Percentiles rank a stretch among this genome's conserved stretches.
Evolutionary conservation across 1,140 invertebrate genomes (phyloP).

Genomic region (Episyrphus balteatus): DNA sequence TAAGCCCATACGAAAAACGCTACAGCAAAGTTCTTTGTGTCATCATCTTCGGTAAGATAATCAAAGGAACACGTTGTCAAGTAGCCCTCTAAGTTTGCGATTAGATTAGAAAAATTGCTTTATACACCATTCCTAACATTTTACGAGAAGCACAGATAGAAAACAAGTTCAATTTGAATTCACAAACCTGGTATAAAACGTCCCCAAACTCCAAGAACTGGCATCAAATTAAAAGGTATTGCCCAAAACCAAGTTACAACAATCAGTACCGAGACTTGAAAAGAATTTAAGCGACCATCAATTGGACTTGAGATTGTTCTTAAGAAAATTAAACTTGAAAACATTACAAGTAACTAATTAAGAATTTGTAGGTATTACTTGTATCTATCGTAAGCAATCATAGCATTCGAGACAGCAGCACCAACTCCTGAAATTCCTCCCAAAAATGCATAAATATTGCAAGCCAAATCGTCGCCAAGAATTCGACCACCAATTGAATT

Average conservation of each 20-base stretch:
- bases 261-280: constrained; percentile 51
- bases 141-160: too few species aligned
- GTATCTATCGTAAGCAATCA: constrained; percentile 66
- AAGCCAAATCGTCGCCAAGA: constrained; percentile 55
- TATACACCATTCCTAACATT: neutral
- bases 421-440: constrained; percentile 60
- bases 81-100: constrained; percentile 47
- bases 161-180: too few species aligned
- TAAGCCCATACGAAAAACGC: constrained; percentile 61
- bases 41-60: constrained; percentile 55
- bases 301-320: constrained; percentile 61
- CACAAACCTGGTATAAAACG: constrained; percentile 52
- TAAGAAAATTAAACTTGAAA: neutral
- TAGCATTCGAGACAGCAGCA: constrained; percentile 59
- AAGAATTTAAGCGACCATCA: constrained; percentile 54
- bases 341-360: constrained; percentile 1
- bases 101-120: neutral
- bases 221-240: constrained; percentile 55
- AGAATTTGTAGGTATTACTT: constrained; percentile 4
- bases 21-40: constrained; percentile 55
- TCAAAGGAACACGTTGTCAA: constrained; percentile 67
- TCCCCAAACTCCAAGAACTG: constrained; percentile 53
- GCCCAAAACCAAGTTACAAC: constrained; percentile 60
- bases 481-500: constrained; percentile 52
- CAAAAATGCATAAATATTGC: constrained; percentile 54